Conservation (phyloP, 2,888 invertebrate species). For the Oeneis ivallda region DNA sequence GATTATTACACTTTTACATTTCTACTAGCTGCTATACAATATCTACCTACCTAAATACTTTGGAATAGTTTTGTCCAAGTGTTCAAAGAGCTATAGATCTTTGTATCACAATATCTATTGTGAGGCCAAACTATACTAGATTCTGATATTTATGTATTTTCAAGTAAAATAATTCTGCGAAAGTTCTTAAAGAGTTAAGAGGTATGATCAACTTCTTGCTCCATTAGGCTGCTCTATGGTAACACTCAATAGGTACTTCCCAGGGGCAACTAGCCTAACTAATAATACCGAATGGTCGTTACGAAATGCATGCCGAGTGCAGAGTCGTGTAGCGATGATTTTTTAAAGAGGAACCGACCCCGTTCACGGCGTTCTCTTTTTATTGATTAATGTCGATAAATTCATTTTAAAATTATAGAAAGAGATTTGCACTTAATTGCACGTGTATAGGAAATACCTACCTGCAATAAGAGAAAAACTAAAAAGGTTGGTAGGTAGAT, state of each 20-base stretch:
- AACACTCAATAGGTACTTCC: conserved; percentile 2
- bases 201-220: not conserved
- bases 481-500: no score
- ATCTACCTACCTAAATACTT: not conserved
- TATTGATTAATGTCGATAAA: conserved; percentile 28
- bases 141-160: not conserved
- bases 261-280: conserved; percentile 19
- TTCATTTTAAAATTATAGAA: conserved; percentile 18
- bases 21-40: no score
- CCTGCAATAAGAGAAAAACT: not conserved
- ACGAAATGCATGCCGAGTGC: conserved; percentile 47
- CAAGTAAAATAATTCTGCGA: not conserved
- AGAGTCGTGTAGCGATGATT: conserved; percentile 50
- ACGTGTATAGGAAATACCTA: not conserved
- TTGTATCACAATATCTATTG: not conserved
- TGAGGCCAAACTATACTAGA: not conserved
- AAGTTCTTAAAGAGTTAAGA: not conserved
- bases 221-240: not conserved
- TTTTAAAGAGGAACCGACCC: conserved; percentile 49
- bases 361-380: conserved; percentile 28
- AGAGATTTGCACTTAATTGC: not conserved
- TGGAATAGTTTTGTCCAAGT: not conserved
- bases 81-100: not conserved
- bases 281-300: conserved; percentile 33
- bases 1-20: no score